These are phyloP conservation scores for Tethya wilhelma DNA, from an alignment of 37 sponge, comb jelly and placozoan genomes.

Conservation along the genomic window DNA sequence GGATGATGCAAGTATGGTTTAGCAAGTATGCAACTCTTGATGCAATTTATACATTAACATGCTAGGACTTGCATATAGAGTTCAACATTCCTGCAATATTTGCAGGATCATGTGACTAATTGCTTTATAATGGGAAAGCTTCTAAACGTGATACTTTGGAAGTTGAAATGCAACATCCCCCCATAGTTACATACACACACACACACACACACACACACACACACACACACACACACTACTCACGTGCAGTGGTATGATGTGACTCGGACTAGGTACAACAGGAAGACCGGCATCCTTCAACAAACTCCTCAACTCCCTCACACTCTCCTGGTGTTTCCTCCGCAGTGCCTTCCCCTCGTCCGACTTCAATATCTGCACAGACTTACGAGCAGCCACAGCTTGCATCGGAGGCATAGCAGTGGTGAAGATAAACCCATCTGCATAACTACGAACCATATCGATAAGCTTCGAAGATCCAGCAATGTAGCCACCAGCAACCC, in stretches of 20 bases:
- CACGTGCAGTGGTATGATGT: slow-evolving; percentile 95
- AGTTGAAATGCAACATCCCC: no score
- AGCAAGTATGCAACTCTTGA: no score
- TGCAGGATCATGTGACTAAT: no score
- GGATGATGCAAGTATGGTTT: no score
- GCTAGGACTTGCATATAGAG: no score
- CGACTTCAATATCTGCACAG: slow-evolving; percentile 76
- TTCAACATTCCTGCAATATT: no score
- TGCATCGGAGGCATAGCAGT: slow-evolving; percentile 91
- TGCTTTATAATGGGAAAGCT: no score
- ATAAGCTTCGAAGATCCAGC: slow-evolving; percentile 69
- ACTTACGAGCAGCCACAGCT: slow-evolving; percentile 78
- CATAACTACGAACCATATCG: slow-evolving; percentile 90
- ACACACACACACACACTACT: no score
- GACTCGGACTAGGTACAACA: slow-evolving; percentile 81
- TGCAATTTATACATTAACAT: no score
- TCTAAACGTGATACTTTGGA: no score
- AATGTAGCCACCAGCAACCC: slow-evolving; percentile 86
- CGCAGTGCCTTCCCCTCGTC: slow-evolving; percentile 86
- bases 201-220: no score
- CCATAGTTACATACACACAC: no score
- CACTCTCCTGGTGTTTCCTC: slow-evolving; percentile 65
- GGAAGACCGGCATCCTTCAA: slow-evolving; percentile 81
- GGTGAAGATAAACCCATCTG: slow-evolving; percentile 96
- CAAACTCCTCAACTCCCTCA: slow-evolving; percentile 50